Percentiles rank a stretch among this genome's conserved stretches.
Conservation (phyloP, 2,888 invertebrate species). For the Helobdella robusta region DNA sequence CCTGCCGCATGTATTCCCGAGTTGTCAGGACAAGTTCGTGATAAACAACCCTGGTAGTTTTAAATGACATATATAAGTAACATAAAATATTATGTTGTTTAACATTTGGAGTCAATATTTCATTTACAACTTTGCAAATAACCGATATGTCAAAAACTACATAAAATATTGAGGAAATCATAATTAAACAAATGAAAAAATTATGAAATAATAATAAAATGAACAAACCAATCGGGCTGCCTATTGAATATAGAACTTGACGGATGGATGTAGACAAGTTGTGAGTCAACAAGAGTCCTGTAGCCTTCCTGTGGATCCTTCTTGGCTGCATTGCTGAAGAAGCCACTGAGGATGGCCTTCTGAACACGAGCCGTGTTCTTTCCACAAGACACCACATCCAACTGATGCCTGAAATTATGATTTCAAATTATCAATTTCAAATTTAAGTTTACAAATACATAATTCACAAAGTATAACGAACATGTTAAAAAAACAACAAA, state of each 20-base stretch:
- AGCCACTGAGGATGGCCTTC: constrained; percentile 92
- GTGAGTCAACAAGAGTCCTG: constrained; percentile 89
- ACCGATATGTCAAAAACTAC: constrained; percentile 10
- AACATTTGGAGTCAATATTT: too few species aligned
- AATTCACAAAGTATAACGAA: too few species aligned
- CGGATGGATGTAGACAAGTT: constrained; percentile 94
- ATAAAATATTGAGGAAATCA: neutral
- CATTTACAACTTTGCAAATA: too few species aligned
- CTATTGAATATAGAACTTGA: constrained; percentile 93
- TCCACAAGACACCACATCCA: constrained; percentile 87
- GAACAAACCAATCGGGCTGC: constrained; percentile 84
- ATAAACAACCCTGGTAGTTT: constrained; percentile 74
- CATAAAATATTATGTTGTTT: too few species aligned
- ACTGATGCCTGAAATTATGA: constrained; percentile 47
- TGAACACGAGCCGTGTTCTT: constrained; percentile 89
- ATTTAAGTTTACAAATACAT: too few species aligned
- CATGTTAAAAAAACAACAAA: too few species aligned
- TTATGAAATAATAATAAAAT: neutral
- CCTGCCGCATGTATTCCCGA: constrained; percentile 97
- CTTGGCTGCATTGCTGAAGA: constrained; percentile 96
- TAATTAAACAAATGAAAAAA: neutral
- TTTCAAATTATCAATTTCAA: too few species aligned
- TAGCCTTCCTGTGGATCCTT: constrained; percentile 96
- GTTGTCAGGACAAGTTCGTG: constrained; percentile 97
- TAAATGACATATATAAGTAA: too few species aligned